Evolutionary conservation across 2,888 invertebrate genomes (phyloP).

Genomic region (Agelastica alni): DNA sequence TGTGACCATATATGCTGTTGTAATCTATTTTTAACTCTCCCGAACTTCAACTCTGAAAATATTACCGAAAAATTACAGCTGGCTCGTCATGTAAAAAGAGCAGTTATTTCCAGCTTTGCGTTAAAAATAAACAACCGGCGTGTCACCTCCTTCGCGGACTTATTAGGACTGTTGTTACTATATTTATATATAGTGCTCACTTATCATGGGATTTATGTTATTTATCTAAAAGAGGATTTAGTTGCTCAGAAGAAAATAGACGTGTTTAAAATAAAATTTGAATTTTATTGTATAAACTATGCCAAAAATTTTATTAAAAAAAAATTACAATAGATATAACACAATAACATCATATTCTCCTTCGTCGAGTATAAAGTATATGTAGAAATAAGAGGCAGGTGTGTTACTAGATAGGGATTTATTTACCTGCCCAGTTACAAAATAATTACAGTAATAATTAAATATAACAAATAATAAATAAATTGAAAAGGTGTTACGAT

Average conservation of each 20-base stretch:
- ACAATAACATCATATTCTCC: conserved; percentile 30
- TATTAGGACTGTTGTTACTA: conserved; percentile 30
- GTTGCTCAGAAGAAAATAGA: background rate
- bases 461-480: conserved; percentile 47
- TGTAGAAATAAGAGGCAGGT: conserved; percentile 44
- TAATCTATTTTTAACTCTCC: conserved; percentile 36
- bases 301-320: conserved; percentile 41
- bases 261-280: conserved; percentile 22
- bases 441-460: conserved; percentile 43
- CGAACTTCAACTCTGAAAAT: conserved; percentile 19
- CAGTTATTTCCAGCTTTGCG: conserved; percentile 40
- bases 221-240: background rate
- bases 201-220: conserved; percentile 12
- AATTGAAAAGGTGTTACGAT: conserved; percentile 43
- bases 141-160: conserved; percentile 37
- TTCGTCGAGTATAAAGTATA: conserved; percentile 32
- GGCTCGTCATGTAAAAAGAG: conserved; percentile 5
- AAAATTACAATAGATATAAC: conserved; percentile 41
- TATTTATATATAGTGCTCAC: conserved; percentile 36
- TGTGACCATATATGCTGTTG: conserved; percentile 41
- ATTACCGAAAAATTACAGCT: conserved; percentile 2
- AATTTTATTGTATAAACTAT: conserved; percentile 34
- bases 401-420: conserved; percentile 47
- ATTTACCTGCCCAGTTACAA: conserved; percentile 48
- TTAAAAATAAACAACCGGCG: conserved; percentile 40